Evolutionary conservation across 2,888 invertebrate genomes (phyloP), one percentile per base, ranked within the genome.

Genomic region (Athetis lepigone): DNA sequence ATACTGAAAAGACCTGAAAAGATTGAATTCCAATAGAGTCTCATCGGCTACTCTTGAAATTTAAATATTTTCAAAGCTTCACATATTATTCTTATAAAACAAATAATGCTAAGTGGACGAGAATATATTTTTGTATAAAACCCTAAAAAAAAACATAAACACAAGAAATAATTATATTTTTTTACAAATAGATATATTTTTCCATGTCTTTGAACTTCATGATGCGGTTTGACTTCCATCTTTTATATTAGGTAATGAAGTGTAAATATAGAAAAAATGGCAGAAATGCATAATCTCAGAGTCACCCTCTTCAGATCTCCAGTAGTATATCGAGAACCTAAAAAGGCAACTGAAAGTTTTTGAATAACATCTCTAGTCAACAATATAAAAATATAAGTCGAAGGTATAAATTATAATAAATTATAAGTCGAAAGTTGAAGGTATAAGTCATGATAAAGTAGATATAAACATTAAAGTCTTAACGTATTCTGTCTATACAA

Each of bases 111-210:
- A 60, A 52, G 27, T 42, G 39, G 0, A 52, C 27, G 6, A 65
- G 4, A 70, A 58, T 65, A 77, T 86, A 84, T 86, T 85, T 87
- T 85, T 85, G 4, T 81, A 83, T 66, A 77, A 84, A 79, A 66
- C 25, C 1, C 13, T 1, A 0, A 19, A 60, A 77, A 69, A 79
- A 56, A 42, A 76, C 29, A 67, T 46, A 80, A 71, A 78, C 39
- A 79, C 71, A 75, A 62, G 33, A 61, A 63, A 71, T 40, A 60
- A 67, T 58, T 70, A 54, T 77, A 70, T 79, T 65, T 76, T 69
- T 75, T 56, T 68, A 62, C 36, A 67, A 58, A 79, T 56, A 70
- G 50, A 62, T 74, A 71, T 77, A 77, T 81, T 76, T 81, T 81
- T 79, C 19, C 68, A 78, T 27, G 49, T 40, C 27, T 40, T n/a